These are phyloP conservation scores for Nestor notabilis DNA, from an alignment of 2,113 vertebrate species.

Conservation along the genomic window DNA sequence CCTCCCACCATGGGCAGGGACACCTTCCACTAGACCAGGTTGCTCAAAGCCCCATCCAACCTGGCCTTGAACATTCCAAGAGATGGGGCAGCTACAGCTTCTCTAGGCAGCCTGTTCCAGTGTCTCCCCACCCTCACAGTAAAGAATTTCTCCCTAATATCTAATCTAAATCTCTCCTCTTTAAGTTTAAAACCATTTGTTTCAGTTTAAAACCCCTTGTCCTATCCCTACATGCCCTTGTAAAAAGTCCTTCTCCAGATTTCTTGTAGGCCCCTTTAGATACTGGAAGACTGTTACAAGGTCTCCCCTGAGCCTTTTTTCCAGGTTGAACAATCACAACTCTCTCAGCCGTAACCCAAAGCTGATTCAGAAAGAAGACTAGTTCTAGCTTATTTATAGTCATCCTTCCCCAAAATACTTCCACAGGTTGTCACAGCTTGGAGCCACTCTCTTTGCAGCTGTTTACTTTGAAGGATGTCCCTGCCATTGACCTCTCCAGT, in stretches of 20 bases:
- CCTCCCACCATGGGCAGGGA: not conserved
- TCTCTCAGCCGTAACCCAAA: not conserved
- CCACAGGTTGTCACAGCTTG: not conserved
- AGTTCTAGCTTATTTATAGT: not conserved
- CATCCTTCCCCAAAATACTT: not conserved
- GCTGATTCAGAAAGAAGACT: not conserved
- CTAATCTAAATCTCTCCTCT: not conserved
- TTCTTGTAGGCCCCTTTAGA: not conserved
- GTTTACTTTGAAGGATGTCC: not conserved
- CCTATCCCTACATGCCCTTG: not conserved
- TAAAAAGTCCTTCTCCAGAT: not conserved
- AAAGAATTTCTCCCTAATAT: not conserved
- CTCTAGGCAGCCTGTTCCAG: not conserved
- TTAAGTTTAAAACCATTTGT: not conserved
- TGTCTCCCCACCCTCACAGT: not conserved
- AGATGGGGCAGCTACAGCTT: not conserved
- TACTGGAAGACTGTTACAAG: not conserved
- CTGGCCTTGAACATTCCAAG: not conserved
- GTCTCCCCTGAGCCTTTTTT: not conserved
- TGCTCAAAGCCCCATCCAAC: not conserved
- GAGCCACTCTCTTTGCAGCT: not conserved
- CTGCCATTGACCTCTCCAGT: not conserved
- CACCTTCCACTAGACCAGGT: not conserved
- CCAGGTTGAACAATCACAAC: not conserved
- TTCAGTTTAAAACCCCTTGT: not conserved